phyloP scores from a whole-genome alignment of 64 coral and sea anemone genomes.

The Montipora capricornis region DNA sequence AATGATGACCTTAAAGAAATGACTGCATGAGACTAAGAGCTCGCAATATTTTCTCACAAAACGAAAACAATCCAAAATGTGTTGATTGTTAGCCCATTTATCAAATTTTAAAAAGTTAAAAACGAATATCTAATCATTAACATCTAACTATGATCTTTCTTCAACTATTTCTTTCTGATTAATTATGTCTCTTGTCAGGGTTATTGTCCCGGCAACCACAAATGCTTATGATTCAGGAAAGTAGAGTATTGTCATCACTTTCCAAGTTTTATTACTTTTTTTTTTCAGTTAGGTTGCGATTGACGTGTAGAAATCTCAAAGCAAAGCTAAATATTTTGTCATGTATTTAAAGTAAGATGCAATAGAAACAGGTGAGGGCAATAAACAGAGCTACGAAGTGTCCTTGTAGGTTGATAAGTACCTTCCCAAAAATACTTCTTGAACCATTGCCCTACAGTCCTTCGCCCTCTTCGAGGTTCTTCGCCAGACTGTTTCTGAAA shows the following conservation, averaged over 20 bases:
- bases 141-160: background rate
- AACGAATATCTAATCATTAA: background rate
- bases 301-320: no score
- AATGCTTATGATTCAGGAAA: background rate
- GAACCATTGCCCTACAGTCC: slow-evolving; percentile 9
- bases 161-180: background rate
- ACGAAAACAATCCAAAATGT: no score
- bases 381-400: no score
- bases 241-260: background rate
- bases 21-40: no score
- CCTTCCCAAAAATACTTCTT: slow-evolving; percentile 41
- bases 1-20: no score
- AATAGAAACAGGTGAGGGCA: no score
- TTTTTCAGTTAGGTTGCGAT: no score
- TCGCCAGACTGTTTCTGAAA: background rate
- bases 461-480: slow-evolving; percentile 24
- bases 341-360: no score
- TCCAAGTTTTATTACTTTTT: slow-evolving; percentile 27
- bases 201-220: background rate
- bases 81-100: background rate
- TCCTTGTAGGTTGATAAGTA: background rate
- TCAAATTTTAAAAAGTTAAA: background rate
- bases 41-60: no score
- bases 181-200: background rate
- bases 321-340: no score